Base-by-base conservation (phyloP, 2,113 vertebrate genomes). In the Sceloporus tristichus region DNA sequence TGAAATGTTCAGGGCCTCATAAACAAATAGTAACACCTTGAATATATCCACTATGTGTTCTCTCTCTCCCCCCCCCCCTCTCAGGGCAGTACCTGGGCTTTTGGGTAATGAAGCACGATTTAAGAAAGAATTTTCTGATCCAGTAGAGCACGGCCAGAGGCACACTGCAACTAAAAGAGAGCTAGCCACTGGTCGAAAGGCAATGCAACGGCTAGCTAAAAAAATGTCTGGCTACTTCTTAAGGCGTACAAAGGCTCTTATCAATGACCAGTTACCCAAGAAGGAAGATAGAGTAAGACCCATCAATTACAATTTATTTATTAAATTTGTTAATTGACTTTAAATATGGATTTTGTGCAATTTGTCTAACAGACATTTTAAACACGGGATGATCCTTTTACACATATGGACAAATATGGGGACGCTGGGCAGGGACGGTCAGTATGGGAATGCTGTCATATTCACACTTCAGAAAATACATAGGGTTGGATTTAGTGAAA, bases 241-340 rank as follows among this genome's bases (percentile, higher is more conserved):
- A 75, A 97, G 98, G 92, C 98, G 98, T 74, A 99, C 98, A 73
- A 99, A 99, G 95, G 87, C 89, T 0, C 95, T 99, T 42, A 99
- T 99, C 93, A 97, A 95, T 85, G 95, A 96, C 82, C 98, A 99
- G 74, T 86, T 99, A 79, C 98, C 99, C 10, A 98, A 96, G 92
- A 99, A 99, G 91, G 97, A 99, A 84, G 99, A 99, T 95, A 93
- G 98, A 93, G 99, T 99, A 92, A 97, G 97, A 94, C 54, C 48
- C 14, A 7, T 34, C 0, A 1, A 85, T 91, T 91, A 23, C 56
- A 68, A 89, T 90, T 1, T 1, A 82, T 27, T 90, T 34, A 40
- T 90, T n/a, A 90, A 78, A n/a, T 0, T 79, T 3, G 56, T 0
- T 86, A 11, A 90, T 78, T 4, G 11, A 1, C 84, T 76, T 74